These are phyloP conservation scores for Erythrolamprus reginae DNA, from an alignment of 2,113 vertebrate species.

Conservation along the genomic window DNA sequence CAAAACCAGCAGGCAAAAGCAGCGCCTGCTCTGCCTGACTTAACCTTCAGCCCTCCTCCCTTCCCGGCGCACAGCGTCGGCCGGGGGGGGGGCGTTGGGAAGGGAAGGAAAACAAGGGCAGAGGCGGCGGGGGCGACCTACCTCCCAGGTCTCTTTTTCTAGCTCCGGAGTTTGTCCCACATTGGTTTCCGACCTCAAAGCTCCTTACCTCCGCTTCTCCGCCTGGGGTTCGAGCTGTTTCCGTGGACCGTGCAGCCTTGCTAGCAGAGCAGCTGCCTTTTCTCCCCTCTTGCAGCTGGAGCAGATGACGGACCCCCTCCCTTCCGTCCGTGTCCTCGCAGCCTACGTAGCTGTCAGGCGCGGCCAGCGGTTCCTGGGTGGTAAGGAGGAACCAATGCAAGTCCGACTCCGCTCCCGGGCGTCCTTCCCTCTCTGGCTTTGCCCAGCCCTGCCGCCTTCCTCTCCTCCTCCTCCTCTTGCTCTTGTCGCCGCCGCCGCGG, in stretches of 20 bases:
- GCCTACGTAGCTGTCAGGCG: background rate
- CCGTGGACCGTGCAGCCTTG: slow-evolving; percentile 9
- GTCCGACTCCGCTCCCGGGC: background rate
- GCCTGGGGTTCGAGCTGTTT: slow-evolving; percentile 16
- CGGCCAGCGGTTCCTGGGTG: background rate
- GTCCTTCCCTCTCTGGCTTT: slow-evolving; percentile 21
- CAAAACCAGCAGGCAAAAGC: background rate
- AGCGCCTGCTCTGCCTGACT: background rate
- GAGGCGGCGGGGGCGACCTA: no score
- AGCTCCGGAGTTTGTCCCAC: background rate
- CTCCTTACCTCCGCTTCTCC: background rate
- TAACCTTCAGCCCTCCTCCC: background rate
- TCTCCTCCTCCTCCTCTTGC: no score
- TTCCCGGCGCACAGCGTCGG: background rate
- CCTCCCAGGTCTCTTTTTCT: background rate
- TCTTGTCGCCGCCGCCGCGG: background rate
- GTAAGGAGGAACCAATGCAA: background rate
- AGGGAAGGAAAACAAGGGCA: background rate
- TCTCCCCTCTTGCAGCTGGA: background rate
- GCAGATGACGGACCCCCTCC: background rate
- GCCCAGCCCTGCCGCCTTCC: background rate
- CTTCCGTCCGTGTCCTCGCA: background rate
- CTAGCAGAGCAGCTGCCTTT: background rate
- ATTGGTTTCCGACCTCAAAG: background rate
- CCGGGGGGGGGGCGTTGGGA: background rate